Evolutionary conservation across 2,113 vertebrate genomes (phyloP), one percentile per base, ranked within the genome.

Genomic region (Formicarius rufipectus): DNA sequence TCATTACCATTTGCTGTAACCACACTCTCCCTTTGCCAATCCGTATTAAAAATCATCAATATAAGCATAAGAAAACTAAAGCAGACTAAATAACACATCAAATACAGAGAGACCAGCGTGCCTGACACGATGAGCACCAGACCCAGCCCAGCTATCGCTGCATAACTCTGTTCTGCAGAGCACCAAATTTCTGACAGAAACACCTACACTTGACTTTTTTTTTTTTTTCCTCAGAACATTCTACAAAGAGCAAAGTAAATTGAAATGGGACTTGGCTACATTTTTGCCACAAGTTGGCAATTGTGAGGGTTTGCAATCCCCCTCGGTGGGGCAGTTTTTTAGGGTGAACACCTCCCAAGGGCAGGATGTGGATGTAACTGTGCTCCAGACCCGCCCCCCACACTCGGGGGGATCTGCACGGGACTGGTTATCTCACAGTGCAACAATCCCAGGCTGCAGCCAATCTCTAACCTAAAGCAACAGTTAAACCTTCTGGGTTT

Each of bases 11-110:
- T 74, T 78, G 33, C 64, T 69, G 14, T 16, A 39, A 52, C 12
- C 45, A 50, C 3, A 27, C 13, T 25, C 58, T 59, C 44, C 58
- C 5, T 10, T 45, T 44, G 14, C 53, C 60, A 77, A 69, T 3
- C 11, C 21, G 50, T 42, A 42, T 50, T 50, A 4, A 55, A 76
- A 39, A 40, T 12, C 40, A 66, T 15, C 71, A 63, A 4, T 2
- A 35, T 21, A 39, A 68, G 2, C 52, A 92, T 5, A 35, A 63
- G 31, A 24, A 66, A 62, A 40, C 17, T 2, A 24, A 22, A 44
- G 49, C 31, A 33, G 23, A 12, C n/a, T 22, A 2, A 42, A 7
- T 3, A 45, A 8, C 0, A 4, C 4, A 25, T 1, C 20, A 30
- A 9, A 11, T 6, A 14, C 1, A 25, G 24, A 58, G 86, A 58